Conservation (phyloP, 1,140 invertebrate genomes). For the Chrysoperla carnea region DNA sequence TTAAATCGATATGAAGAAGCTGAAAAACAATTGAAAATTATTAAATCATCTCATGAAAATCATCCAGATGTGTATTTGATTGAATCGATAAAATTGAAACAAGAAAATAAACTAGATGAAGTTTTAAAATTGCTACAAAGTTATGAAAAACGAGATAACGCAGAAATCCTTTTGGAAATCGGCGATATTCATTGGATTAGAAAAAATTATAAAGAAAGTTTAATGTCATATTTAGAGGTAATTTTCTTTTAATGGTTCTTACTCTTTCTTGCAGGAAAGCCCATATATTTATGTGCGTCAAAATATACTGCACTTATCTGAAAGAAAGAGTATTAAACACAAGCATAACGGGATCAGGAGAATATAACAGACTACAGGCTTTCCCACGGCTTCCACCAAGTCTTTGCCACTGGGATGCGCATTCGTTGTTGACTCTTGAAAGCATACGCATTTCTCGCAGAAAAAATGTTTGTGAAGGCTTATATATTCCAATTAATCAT, state of each 20-base stretch:
- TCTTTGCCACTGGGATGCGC: too few relatives aligned
- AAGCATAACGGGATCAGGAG: too few relatives aligned
- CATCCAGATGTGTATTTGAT: slow-evolving; percentile 7
- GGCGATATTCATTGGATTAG: slow-evolving; percentile 48
- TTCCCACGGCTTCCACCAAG: too few relatives aligned
- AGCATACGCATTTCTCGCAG: too few relatives aligned
- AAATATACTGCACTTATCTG: too few relatives aligned
- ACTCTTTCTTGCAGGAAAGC: too few relatives aligned
- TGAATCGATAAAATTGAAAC: slow-evolving; percentile 21
- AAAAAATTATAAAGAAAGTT: slow-evolving; percentile 35
- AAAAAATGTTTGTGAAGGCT: too few relatives aligned
- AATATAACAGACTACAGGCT: too few relatives aligned
- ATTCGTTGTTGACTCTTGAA: too few relatives aligned
- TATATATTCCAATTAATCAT: slow-evolving; percentile 2
- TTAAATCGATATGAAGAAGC: slow-evolving; percentile 14
- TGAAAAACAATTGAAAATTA: slow-evolving; percentile 16
- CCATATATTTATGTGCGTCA: too few relatives aligned
- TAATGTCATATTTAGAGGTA: slow-evolving; percentile 44
- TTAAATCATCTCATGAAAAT: slow-evolving; percentile 15
- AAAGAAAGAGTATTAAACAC: too few relatives aligned
- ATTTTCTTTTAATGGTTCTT: too few relatives aligned
- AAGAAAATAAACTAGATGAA: slow-evolving; percentile 30
- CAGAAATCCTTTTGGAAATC: slow-evolving; percentile 38
- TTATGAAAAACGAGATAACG: slow-evolving; percentile 22
- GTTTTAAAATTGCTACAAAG: slow-evolving; percentile 29